A percentile compares a stretch with the other conserved stretches of the same genome.
Conservation (phyloP, 2,888 invertebrate genomes). For the Cerceris ruficornis region DNA sequence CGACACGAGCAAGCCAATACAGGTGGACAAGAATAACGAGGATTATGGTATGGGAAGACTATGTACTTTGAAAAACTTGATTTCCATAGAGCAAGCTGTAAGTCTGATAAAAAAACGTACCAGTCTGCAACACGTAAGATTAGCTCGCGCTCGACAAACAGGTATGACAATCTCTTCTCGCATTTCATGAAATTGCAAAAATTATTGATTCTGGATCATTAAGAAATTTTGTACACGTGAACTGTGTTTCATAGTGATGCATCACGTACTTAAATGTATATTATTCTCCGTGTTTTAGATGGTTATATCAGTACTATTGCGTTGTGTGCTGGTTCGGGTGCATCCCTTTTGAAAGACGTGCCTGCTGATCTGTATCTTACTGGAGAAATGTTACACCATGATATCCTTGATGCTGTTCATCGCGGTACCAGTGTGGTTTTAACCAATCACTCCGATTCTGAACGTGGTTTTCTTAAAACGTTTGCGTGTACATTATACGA, state of each 20-base stretch:
- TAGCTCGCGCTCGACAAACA: slow-evolving; percentile 85
- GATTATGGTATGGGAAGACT: slow-evolving; percentile 85
- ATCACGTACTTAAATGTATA: not conserved
- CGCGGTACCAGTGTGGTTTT: slow-evolving; percentile 91
- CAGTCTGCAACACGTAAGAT: slow-evolving; percentile 86
- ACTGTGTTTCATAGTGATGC: not conserved
- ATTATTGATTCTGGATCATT: not conserved
- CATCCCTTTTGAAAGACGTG: slow-evolving; percentile 88
- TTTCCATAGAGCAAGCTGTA: slow-evolving; percentile 86
- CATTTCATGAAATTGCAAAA: not conserved
- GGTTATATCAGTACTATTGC: slow-evolving; percentile 86
- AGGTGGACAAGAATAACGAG: slow-evolving; percentile 58
- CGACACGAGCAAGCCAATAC: slow-evolving; percentile 73
- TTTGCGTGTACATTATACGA: slow-evolving; percentile 83
- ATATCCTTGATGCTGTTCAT: slow-evolving; percentile 93
- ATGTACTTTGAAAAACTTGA: slow-evolving; percentile 82
- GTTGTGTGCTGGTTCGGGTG: slow-evolving; percentile 95
- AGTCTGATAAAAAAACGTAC: slow-evolving; percentile 87
- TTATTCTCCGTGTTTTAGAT: slow-evolving; percentile 69
- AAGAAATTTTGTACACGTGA: no score
- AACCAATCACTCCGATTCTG: slow-evolving; percentile 96
- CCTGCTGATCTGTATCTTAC: slow-evolving; percentile 92
- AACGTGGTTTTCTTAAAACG: slow-evolving; percentile 90
- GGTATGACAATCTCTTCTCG: slow-evolving; percentile 70
- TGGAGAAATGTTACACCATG: slow-evolving; percentile 98